These are phyloP conservation scores for Leucophenga maculata DNA, from an alignment of 2,888 invertebrate species.

Conservation along the genomic window DNA sequence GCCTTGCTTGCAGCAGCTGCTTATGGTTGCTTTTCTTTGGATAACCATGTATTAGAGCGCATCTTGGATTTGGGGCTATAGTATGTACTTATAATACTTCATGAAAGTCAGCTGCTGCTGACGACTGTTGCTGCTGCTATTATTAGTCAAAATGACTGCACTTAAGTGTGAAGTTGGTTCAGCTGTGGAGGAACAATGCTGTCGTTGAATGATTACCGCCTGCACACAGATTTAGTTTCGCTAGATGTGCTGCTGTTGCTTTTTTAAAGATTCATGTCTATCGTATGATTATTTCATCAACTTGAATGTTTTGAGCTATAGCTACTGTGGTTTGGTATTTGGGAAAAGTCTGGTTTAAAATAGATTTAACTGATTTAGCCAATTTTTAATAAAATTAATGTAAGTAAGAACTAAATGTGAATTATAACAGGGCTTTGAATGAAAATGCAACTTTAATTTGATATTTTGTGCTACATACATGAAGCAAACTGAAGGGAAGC, in stretches of 20 bases:
- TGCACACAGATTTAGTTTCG: neutral
- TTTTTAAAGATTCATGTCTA: too few relatives aligned
- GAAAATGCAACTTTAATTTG: too few relatives aligned
- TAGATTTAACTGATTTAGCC: too few relatives aligned
- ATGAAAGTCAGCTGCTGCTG: neutral
- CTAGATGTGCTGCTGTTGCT: too few relatives aligned
- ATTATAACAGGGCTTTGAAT: too few relatives aligned
- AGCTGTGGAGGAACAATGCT: neutral
- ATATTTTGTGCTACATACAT: too few relatives aligned
- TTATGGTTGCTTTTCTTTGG: too few relatives aligned
- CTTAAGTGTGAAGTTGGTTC: conserved; percentile 18
- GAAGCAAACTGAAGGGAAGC: too few relatives aligned
- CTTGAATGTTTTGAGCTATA: neutral
- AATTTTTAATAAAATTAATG: too few relatives aligned
- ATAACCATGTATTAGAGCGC: neutral
- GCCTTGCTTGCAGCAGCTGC: neutral
- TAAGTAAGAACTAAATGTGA: too few relatives aligned
- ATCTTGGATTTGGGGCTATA: neutral
- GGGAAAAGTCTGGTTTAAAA: too few relatives aligned
- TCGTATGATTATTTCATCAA: neutral
- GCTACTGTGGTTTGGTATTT: too few relatives aligned
- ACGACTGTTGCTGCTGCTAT: neutral
- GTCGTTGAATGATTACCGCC: neutral
- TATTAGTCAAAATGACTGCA: conserved; percentile 21
- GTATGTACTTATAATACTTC: neutral